phyloP scores from a whole-genome alignment of 30 jellyfish, hydroid and myxozoan genomes.

The Haliclystus octoradiatus region DNA sequence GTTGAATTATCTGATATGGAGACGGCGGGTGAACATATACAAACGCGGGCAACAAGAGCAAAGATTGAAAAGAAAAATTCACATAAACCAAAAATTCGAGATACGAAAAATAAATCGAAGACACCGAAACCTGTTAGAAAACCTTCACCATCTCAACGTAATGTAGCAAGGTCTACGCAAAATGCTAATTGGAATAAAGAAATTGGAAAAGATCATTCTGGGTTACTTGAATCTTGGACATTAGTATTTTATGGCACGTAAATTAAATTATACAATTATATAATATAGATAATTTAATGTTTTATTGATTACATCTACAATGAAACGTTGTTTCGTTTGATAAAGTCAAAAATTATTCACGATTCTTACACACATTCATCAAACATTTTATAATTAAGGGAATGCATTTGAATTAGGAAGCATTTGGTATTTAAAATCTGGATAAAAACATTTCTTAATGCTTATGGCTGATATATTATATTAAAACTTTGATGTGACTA shows the following conservation, averaged over 20 bases:
- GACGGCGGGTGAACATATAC: conserved; percentile 2
- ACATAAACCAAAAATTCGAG: conserved; percentile 1
- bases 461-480: no score
- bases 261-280: no score
- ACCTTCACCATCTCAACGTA: background rate
- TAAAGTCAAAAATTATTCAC: no score
- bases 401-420: no score
- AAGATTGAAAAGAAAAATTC: conserved; percentile 8
- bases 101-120: conserved; percentile 30
- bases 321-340: no score
- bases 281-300: no score
- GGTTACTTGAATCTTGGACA: conserved; percentile 85
- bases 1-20: conserved; percentile 58
- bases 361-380: no score
- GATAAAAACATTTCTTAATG: no score
- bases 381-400: no score
- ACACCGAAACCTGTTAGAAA: conserved; percentile 19
- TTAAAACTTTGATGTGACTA: no score
- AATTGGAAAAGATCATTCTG: conserved; percentile 87
- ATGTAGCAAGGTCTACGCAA: conserved; percentile 13
- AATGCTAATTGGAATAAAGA: conserved; percentile 70
- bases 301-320: no score
- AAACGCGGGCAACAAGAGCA: conserved; percentile 8
- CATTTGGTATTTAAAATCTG: no score
- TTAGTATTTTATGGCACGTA: conserved; percentile 86